Evolutionary conservation across 2,888 invertebrate species (phyloP).

Genomic region (Phoenoteleia sp.): DNA sequence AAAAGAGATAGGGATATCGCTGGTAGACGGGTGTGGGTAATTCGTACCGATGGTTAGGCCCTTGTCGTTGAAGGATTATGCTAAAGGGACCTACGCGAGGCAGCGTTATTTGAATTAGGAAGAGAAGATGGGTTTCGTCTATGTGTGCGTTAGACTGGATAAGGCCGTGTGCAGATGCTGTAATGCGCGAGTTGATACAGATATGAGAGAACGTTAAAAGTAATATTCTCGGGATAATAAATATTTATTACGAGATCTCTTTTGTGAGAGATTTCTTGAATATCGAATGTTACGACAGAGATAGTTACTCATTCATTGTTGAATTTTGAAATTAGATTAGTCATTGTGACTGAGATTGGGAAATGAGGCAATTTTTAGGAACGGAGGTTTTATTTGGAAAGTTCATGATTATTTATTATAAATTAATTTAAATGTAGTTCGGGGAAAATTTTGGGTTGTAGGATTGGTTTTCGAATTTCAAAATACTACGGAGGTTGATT

Average conservation of each 20-base stretch:
- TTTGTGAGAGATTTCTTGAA: not conserved
- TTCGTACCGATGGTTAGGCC: conserved; percentile 75
- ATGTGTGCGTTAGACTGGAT: not conserved
- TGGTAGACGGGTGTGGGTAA: conserved; percentile 71
- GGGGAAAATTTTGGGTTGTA: not conserved
- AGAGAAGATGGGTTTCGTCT: conserved; percentile 52
- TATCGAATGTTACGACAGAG: not conserved
- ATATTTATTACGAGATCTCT: conserved; percentile 25
- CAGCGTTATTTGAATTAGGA: conserved; percentile 81
- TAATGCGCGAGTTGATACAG: conserved; percentile 38
- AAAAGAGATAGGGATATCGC: conserved; percentile 51
- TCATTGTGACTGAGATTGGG: not conserved
- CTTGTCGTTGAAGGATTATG: conserved; percentile 84
- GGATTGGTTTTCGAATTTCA: not conserved
- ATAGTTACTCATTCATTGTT: not conserved
- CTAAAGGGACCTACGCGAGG: conserved; percentile 82
- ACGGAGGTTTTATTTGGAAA: conserved; percentile 4
- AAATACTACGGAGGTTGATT: not conserved
- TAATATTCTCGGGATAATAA: conserved; percentile 49
- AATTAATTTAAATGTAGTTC: not conserved
- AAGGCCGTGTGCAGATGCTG: conserved; percentile 3
- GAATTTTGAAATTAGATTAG: not conserved
- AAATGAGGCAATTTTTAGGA: not conserved
- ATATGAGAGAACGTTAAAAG: conserved; percentile 45
- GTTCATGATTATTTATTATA: conserved; percentile 1